Evolutionary conservation across 2,888 invertebrate genomes (phyloP).

Genomic region (Nowickia ferox): DNA sequence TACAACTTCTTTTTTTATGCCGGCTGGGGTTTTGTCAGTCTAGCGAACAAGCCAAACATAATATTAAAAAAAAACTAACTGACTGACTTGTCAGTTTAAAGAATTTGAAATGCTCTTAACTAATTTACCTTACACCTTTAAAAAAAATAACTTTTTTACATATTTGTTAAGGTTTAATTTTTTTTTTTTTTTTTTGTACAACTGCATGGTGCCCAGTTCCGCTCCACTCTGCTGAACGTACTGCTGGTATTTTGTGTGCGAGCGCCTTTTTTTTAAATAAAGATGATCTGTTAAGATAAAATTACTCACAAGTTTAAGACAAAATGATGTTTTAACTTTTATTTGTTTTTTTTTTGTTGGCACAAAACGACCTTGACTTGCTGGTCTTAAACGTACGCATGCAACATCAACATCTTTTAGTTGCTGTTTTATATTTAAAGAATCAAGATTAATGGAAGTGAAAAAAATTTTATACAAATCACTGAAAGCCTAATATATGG

Average conservation of each 20-base stretch:
- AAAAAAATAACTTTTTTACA: neutral
- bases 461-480: slow-evolving; percentile 56
- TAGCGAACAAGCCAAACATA: slow-evolving; percentile 2
- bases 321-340: slow-evolving; percentile 46
- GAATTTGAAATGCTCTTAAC: slow-evolving; percentile 63
- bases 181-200: slow-evolving; percentile 12
- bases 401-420: slow-evolving; percentile 28
- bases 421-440: slow-evolving; percentile 26
- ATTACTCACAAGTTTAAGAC: slow-evolving; percentile 54
- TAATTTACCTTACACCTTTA: slow-evolving; percentile 65
- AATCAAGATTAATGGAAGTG: slow-evolving; percentile 65
- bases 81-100: slow-evolving; percentile 66
- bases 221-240: slow-evolving; percentile 36
- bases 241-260: neutral
- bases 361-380: slow-evolving; percentile 70
- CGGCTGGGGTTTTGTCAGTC: slow-evolving; percentile 28
- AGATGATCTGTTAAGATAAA: slow-evolving; percentile 70
- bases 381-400: slow-evolving; percentile 60
- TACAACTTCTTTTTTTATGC: neutral
- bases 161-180: slow-evolving; percentile 15
- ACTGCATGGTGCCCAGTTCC: slow-evolving; percentile 8
- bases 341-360: slow-evolving; percentile 9
- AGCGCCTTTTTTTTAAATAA: slow-evolving; percentile 24
- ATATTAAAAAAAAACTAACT: neutral
- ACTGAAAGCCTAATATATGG: slow-evolving; percentile 32